Evolutionary conservation across 2,797 vertebrate genomes (phyloP).

Genomic region (Anniella stebbinsi): DNA sequence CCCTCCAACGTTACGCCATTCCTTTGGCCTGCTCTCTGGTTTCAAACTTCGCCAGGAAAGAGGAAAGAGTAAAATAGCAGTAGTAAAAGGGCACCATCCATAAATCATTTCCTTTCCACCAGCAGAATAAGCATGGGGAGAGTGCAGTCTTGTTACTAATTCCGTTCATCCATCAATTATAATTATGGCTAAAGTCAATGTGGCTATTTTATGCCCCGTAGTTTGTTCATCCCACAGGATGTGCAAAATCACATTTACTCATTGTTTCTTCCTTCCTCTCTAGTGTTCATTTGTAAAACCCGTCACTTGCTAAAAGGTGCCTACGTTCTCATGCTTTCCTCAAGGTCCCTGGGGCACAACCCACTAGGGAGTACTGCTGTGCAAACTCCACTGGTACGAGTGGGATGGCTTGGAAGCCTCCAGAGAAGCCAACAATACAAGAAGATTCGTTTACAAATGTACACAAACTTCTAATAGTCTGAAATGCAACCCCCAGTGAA

Average conservation of each 20-base stretch:
- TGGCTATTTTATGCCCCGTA: not conserved
- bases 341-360: not conserved
- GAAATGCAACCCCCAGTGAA: not conserved
- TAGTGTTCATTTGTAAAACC: not conserved
- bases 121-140: not conserved
- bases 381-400: too few relatives aligned
- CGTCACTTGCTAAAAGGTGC: not conserved
- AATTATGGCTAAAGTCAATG: not conserved
- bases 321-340: not conserved
- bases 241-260: not conserved
- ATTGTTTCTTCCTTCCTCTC: not conserved
- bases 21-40: not conserved
- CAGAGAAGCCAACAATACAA: not conserved
- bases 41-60: too few relatives aligned
- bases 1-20: not conserved
- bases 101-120: not conserved
- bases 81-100: not conserved
- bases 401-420: too few relatives aligned
- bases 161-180: not conserved
- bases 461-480: not conserved
- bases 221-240: too few relatives aligned
- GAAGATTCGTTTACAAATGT: not conserved
- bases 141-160: too few relatives aligned
- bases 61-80: too few relatives aligned
- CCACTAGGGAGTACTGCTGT: too few relatives aligned